These are phyloP conservation scores for Pilophorus perplexus DNA, from an alignment of 2,888 invertebrate genomes.

Conservation along the genomic window DNA sequence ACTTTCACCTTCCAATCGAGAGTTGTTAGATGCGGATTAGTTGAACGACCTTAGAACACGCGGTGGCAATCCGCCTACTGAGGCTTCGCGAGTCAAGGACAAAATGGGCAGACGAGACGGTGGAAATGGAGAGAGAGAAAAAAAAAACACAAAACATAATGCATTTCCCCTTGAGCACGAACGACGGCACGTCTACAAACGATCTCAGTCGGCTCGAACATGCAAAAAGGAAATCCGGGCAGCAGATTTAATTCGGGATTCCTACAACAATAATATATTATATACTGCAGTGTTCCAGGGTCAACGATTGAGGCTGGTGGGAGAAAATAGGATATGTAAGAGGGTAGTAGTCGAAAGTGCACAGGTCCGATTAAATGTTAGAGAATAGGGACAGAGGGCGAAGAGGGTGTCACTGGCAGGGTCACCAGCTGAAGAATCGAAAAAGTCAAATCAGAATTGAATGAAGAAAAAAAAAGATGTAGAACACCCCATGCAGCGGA, in stretches of 20 bases:
- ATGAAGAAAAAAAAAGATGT: not conserved
- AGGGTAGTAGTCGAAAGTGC: no score
- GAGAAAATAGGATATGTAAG: no score
- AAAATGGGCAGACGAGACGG: not conserved
- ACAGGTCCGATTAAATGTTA: not conserved
- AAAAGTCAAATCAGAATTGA: not conserved
- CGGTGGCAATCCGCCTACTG: no score
- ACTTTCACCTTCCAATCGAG: no score
- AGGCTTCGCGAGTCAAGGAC: not conserved
- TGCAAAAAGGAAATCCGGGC: slow-evolving; percentile 4
- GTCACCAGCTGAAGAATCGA: not conserved
- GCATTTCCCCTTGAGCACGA: slow-evolving; percentile 3
- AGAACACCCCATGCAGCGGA: no score
- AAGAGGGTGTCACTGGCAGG: no score
- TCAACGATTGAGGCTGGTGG: not conserved
- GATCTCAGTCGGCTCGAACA: not conserved
- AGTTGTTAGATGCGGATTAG: no score
- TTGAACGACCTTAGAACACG: no score
- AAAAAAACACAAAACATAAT: not conserved
- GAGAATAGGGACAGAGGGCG: not conserved
- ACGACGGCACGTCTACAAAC: not conserved
- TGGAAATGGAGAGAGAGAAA: no score
- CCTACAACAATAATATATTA: no score
- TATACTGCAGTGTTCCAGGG: no score
- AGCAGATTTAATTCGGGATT: no score